phyloP scores from a whole-genome alignment of 2,113 vertebrate genomes.

The Arothron firmamentum region DNA sequence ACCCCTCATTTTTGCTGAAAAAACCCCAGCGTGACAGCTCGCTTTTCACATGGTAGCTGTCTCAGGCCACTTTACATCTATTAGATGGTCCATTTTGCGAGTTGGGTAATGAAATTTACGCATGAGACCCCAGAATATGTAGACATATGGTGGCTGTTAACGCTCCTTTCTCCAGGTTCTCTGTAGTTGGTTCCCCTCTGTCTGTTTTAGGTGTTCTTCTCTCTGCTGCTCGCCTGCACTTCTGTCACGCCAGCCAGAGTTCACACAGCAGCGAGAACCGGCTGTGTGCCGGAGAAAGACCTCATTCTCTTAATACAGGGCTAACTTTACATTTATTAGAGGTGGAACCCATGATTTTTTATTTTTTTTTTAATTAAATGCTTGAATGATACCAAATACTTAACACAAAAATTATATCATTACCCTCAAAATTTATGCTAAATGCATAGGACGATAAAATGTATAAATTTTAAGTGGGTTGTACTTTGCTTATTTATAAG shows the following conservation, averaged over 20 bases:
- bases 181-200: conserved; percentile 46
- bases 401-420: not conserved
- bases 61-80: conserved; percentile 67
- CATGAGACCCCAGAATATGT: conserved; percentile 54
- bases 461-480: not conserved
- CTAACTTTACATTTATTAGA: conserved; percentile 78
- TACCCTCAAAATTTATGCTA: not conserved
- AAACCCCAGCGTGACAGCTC: conserved; percentile 59
- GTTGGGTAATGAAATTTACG: conserved; percentile 69
- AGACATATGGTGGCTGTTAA: conserved; percentile 73
- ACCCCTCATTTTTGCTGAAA: conserved; percentile 46
- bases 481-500: conserved; percentile 14
- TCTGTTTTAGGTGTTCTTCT: conserved; percentile 55
- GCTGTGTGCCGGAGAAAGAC: conserved; percentile 35
- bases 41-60: conserved; percentile 72
- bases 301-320: conserved; percentile 66
- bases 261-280: conserved; percentile 37
- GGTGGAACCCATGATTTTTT: conserved; percentile 18
- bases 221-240: conserved; percentile 61
- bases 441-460: not conserved
- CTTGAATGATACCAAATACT: conserved; percentile 1
- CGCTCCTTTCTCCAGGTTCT: conserved; percentile 36
- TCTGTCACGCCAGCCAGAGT: conserved; percentile 46
- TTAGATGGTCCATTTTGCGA: conserved; percentile 55
- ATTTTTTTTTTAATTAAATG: too few species aligned